Percentiles rank a stretch among this genome's conserved stretches.
Conservation (phyloP, 2,113 vertebrate species). For the Tragelaphus imberbis region DNA sequence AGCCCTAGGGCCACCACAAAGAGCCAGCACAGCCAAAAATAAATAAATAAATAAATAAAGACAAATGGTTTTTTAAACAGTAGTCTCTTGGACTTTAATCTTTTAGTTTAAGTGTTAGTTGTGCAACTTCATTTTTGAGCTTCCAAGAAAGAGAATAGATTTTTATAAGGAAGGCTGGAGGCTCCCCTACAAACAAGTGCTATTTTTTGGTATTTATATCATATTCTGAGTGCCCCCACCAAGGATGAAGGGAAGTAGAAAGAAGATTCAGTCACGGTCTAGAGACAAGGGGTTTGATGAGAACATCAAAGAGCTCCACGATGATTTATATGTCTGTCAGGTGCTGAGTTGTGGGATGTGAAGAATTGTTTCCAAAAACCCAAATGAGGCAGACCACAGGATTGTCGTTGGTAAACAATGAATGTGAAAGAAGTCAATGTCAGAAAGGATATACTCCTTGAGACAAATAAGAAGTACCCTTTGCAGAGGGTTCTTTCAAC, state of each 20-base stretch:
- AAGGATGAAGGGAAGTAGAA: background rate
- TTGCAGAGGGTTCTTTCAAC: background rate
- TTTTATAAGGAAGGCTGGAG: constrained; percentile 23
- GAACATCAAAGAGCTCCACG: background rate
- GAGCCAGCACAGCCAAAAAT: background rate
- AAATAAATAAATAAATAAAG: background rate
- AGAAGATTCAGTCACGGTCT: background rate
- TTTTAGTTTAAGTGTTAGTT: background rate
- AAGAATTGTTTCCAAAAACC: constrained; percentile 37
- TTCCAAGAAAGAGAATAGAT: constrained; percentile 22
- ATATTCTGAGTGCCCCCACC: background rate
- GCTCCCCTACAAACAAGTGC: background rate
- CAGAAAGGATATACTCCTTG: background rate
- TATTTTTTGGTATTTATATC: background rate
- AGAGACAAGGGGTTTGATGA: background rate
- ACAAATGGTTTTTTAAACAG: background rate
- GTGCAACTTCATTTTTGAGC: background rate
- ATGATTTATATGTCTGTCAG: constrained; percentile 36
- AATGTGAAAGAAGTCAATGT: background rate
- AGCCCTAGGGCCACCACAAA: background rate
- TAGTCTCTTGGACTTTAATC: background rate
- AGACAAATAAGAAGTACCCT: background rate
- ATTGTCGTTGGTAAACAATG: background rate
- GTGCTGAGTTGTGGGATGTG: background rate
- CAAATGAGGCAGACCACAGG: constrained; percentile 18